Base-by-base conservation (phyloP, 2,888 invertebrate species). In the Synanthedon andrenaeformis region DNA sequence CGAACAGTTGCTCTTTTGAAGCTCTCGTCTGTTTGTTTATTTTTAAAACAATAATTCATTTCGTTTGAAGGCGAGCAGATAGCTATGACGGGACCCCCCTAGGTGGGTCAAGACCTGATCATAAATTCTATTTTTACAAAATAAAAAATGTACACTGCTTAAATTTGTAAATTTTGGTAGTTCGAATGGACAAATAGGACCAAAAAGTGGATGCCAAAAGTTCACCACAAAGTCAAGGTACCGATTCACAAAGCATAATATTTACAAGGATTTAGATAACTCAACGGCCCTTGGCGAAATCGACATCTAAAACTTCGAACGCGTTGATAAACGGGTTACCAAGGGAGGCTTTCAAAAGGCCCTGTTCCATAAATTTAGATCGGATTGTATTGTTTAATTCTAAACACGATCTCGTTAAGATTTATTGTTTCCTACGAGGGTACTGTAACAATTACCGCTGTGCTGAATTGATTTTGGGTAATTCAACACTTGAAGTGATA, bases 401-500 rank as follows among this genome's bases (percentile, higher is more conserved):
- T 66, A 70, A 76, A 73, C 72, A 70, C 67, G 66, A 65, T 59
- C 58, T 56, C 54, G 52, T 52, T 14, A 56, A 68, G 69, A 76
- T 76, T 77, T 76, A 66, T 66, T 54, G 65, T 23, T 54, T 64
- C 62, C 62, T 66, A 66, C 64, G 59, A 63, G 62, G 35, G 35
- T 35, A 35, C 64, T 66, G 68, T 65, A 72, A 76, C 77, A 76
- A 76, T 75, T 72, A 71, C 66, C 60, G 64, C 58, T 59, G 58
- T 57, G 58, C 61, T 64, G 65, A 76, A 77, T 76, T 77, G 78
- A 76, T 77, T 75, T 76, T 71, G 66, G 70, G 66, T 72, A 75
- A 75, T 76, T 76, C 69, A 74, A 75, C 67, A 69, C 66, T 72
- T 74, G 72, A 13, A 35, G 35, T 35, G 35, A 35, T 35, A 35